Evolutionary conservation across 2,888 invertebrate genomes (phyloP), one percentile per base, ranked within the genome.

Genomic region (Andrena marginata): DNA sequence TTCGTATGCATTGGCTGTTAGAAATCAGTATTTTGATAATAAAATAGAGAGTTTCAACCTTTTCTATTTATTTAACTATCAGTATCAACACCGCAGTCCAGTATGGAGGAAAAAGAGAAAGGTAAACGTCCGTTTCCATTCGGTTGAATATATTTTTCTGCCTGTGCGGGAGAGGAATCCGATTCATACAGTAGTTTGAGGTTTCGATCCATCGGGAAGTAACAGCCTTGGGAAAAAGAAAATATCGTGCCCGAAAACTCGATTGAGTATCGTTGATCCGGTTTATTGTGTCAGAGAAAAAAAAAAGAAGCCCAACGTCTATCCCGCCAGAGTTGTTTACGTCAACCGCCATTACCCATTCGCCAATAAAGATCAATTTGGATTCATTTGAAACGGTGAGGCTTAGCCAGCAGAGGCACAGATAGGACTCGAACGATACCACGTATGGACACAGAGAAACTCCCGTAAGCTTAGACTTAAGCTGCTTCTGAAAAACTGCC

Each of bases 401-500:
- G 76, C 60, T 84, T 84, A 73, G 73, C 84, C 51, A 33, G 64
- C 26, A 20, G 78, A 10, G 26, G 16, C 16, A 7, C 51, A 54
- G 48, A 3, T 26, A 49, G 26, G 67, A 77, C 67, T 84, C 77
- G 56, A 63, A 74, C 75, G 65, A 72, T 23, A 48, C 62, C 72
- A 29, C 54, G 35, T 72, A 80, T 70, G 71, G 56, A 73, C 59
- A 77, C 71, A n/a, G 31, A 20, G 59, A 48, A 77, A 77, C 73
- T 75, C 77, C 69, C 29, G 70, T 68, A 69, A 78, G 78, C 82
- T 79, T 73, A 33, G 67, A 85, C 67, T 82, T 85, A 85, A 85
- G 75, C 77, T 68, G 49, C 51, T 16, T 6, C 29, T 76, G 76
- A 85, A 85, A 85, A 85, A 82, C 70, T 74, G 74, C 49, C 77